These are phyloP conservation scores for Tragelaphus imberbis DNA, from an alignment of 2,113 vertebrate species.

Conservation along the genomic window DNA sequence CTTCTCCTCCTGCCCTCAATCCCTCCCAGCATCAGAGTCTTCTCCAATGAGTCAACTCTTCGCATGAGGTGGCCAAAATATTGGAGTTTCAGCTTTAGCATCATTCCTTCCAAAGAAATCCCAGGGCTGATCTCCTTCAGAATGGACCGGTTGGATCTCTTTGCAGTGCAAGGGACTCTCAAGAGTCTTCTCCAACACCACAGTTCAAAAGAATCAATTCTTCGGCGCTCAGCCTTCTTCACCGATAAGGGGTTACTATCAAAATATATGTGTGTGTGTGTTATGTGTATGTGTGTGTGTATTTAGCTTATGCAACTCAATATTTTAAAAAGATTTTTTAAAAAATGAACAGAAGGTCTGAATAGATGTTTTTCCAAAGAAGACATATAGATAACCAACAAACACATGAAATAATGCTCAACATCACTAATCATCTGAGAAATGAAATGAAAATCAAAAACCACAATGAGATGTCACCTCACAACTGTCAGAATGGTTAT, in stretches of 20 bases:
- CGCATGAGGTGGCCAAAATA: too few relatives aligned
- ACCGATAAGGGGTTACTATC: background rate
- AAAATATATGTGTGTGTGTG: background rate
- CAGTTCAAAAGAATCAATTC: too few relatives aligned
- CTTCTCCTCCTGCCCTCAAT: too few relatives aligned
- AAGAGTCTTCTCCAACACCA: too few relatives aligned
- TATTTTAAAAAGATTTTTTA: fast-evolving
- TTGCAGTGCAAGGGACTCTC: too few relatives aligned
- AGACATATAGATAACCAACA: background rate
- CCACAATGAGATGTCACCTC: background rate
- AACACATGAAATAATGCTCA: background rate
- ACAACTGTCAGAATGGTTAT: background rate
- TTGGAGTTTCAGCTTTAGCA: too few relatives aligned
- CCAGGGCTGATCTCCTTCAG: too few relatives aligned
- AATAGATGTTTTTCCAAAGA: background rate
- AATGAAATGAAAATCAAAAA: background rate
- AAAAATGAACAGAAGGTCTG: background rate
- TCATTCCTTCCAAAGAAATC: too few relatives aligned
- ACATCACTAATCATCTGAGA: background rate
- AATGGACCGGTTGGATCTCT: too few relatives aligned
- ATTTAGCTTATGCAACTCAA: background rate
- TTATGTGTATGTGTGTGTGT: background rate
- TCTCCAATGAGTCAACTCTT: too few relatives aligned
- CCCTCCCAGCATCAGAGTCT: too few relatives aligned
- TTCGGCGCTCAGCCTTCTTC: too few relatives aligned